Evolutionary conservation across 2,113 vertebrate genomes (phyloP).

Genomic region (Microtus pennsylvanicus): DNA sequence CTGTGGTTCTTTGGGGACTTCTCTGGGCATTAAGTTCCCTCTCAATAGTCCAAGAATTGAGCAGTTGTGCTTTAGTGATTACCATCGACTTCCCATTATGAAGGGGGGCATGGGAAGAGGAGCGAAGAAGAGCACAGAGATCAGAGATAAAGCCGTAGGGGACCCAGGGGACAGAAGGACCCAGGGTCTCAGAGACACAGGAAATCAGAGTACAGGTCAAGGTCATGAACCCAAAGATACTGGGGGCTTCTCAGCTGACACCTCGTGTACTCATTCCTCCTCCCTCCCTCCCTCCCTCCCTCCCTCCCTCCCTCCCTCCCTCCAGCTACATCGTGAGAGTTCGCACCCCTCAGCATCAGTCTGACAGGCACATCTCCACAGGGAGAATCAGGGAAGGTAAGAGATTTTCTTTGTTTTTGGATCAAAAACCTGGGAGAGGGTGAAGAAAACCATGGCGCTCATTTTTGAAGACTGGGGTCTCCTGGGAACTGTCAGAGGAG

Average conservation of each 20-base stretch:
- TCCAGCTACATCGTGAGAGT: not conserved
- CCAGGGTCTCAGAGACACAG: not conserved
- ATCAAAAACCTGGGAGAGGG: slow-evolving; percentile 42
- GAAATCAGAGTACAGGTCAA: not conserved
- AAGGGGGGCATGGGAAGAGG: not conserved
- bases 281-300: no score
- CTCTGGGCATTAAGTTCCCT: slow-evolving; percentile 77
- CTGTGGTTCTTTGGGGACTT: slow-evolving; percentile 72
- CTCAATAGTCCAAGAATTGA: slow-evolving; percentile 72
- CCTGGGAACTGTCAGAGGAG: slow-evolving; percentile 4
- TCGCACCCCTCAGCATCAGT: not conserved
- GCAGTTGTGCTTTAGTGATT: slow-evolving; percentile 75
- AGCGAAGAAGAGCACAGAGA: not conserved
- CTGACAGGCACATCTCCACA: slow-evolving; percentile 62
- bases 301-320: not conserved
- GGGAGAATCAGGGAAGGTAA: slow-evolving; percentile 45
- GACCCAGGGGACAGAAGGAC: not conserved
- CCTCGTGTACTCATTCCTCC: not conserved
- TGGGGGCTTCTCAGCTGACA: not conserved
- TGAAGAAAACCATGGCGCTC: slow-evolving; percentile 16
- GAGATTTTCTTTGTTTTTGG: slow-evolving; percentile 56
- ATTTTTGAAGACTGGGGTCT: slow-evolving; percentile 60
- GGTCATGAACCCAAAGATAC: not conserved
- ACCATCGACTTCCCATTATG: slow-evolving; percentile 69
- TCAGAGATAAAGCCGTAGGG: not conserved